A percentile compares a stretch with the other conserved stretches of the same genome.
Conservation (phyloP, 1,140 invertebrate species). For the Penaeus vannamei region DNA sequence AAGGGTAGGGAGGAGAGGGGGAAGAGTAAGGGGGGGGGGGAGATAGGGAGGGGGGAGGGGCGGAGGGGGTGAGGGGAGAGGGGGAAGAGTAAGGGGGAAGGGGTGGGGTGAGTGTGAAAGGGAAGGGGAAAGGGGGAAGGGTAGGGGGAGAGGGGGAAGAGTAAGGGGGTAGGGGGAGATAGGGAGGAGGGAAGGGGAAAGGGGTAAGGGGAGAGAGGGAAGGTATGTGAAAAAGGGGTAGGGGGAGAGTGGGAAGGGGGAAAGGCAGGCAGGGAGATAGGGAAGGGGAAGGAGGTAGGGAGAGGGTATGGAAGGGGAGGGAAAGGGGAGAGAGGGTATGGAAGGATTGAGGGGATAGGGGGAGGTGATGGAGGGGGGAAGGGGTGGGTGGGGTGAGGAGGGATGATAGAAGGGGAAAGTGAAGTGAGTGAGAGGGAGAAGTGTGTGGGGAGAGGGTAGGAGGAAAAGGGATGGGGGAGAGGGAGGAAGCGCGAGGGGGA, state of each 20-base stretch:
- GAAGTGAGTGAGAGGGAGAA: too few species aligned
- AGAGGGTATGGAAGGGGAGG: not conserved
- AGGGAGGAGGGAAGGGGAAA: not conserved
- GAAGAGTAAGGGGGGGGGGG: not conserved
- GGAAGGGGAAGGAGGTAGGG: not conserved
- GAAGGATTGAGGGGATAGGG: too few species aligned
- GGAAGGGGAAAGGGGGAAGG: not conserved
- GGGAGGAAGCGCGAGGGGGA: too few species aligned
- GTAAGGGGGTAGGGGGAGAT: slow-evolving; percentile 16
- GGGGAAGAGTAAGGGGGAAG: not conserved
- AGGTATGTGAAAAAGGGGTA: not conserved
- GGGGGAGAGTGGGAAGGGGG: not conserved
- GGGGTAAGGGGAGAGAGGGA: not conserved
- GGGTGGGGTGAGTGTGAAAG: not conserved
- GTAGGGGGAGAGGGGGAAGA: too few species aligned
- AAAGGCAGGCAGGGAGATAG: not conserved
- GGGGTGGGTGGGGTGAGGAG: too few species aligned
- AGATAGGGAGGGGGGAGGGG: not conserved
- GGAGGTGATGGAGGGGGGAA: too few species aligned
- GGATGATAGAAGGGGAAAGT: too few species aligned
- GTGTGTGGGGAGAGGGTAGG: too few species aligned
- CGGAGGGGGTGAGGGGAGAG: not conserved
- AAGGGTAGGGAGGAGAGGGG: not conserved
- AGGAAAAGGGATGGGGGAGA: too few species aligned
- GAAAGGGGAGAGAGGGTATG: not conserved